phyloP scores from a whole-genome alignment of 1,140 invertebrate species.

The Callitettix versicolor region DNA sequence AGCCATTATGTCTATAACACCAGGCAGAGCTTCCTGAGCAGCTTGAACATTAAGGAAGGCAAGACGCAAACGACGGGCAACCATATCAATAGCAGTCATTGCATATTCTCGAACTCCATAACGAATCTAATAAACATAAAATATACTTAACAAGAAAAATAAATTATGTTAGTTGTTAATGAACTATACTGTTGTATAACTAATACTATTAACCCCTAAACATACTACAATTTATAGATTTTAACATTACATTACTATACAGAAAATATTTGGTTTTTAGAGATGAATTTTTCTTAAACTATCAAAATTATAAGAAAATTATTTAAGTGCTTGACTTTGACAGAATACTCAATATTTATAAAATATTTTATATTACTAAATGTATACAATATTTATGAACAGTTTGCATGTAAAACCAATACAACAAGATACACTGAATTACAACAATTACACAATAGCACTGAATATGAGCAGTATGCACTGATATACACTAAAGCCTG shows the following conservation, averaged over 20 bases:
- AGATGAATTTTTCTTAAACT: too few species aligned
- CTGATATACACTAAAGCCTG: too few species aligned
- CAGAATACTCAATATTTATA: too few species aligned
- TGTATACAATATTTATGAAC: too few species aligned
- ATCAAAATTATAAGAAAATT: too few species aligned
- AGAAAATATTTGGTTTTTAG: too few species aligned
- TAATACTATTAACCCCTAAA: background rate
- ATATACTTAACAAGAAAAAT: conserved; percentile 15
- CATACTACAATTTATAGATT: background rate
- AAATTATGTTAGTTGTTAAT: background rate
- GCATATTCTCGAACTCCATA: conserved; percentile 96
- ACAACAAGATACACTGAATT: too few species aligned
- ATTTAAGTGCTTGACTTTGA: too few species aligned
- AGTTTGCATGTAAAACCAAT: too few species aligned
- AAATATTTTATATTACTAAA: too few species aligned
- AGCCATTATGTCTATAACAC: conserved; percentile 90
- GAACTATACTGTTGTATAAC: background rate
- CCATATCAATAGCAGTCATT: conserved; percentile 90
- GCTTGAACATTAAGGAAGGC: conserved; percentile 96
- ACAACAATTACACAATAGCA: too few species aligned
- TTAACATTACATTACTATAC: background rate
- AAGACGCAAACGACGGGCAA: conserved; percentile 82
- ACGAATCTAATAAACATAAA: conserved; percentile 45
- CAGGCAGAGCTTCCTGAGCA: conserved; percentile 87
- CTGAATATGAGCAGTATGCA: too few species aligned